Evolutionary conservation across 2,888 invertebrate genomes (phyloP), one percentile per base, ranked within the genome.

Genomic region (Heliothis peltigera): DNA sequence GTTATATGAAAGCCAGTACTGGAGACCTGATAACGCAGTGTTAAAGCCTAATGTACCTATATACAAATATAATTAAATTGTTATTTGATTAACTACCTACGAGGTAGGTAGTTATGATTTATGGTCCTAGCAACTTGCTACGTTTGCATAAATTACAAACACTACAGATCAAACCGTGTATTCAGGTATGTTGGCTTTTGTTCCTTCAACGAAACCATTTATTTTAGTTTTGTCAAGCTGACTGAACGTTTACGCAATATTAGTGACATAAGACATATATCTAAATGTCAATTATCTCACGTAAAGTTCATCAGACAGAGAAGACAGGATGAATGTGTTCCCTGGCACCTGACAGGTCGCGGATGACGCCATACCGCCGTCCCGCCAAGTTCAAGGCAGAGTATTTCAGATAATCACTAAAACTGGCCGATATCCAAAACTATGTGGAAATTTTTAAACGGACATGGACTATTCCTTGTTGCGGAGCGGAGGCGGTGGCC

Each of bases 341-440:
- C 68, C 79, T 69, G 70, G 65, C 80, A 84, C 76, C 84, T 84
- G 84, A 70, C 82, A 79, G 68, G 63, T 70, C 64, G 71, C 72
- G 68, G 65, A 74, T 77, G 75, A 83, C 75, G 86, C 81, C 84
- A 83, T 75, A 75, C 79, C 78, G 76, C 84, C 80, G 83, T 85
- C 35, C 56, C 57, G 85, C 88, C 89, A 92, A 90, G 89, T 89
- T 89, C 91, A 90, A 91, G 90, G 90, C 74, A 80, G 79, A 71
- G 80, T 89, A 88, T 91, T 92, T 91, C 85, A 84, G 89, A 88
- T 87, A 84, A 89, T 87, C 80, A 73, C 12, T 57, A 52, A 75
- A 81, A 86, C 91, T 90, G 89, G 87, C 86, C 70, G 68, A 80
- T 66, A 70, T 88, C 93, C 93, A 92, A 89, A 86, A 82, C 77